phyloP scores from a whole-genome alignment of 2,888 invertebrate genomes.

The Toxonevra muliebris region DNA sequence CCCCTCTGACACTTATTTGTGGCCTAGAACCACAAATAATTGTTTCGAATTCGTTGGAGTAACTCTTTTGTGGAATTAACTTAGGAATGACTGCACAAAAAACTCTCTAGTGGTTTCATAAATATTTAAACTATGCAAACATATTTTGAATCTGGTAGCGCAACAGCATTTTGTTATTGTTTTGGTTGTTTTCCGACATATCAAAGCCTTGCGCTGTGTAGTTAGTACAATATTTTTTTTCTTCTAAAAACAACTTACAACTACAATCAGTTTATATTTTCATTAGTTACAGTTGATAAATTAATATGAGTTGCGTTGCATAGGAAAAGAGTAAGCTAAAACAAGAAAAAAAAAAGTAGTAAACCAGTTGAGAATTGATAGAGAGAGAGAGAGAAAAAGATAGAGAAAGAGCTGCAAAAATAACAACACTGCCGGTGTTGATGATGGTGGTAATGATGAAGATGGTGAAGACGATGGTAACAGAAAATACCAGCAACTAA shows the following conservation, averaged over 20 bases:
- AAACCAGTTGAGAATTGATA: constrained; percentile 43
- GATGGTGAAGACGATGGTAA: neutral
- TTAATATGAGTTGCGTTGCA: constrained; percentile 28
- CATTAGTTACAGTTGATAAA: constrained; percentile 50
- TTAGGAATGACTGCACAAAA: too few relatives aligned
- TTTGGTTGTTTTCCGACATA: constrained; percentile 27
- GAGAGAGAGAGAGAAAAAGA: constrained; percentile 19
- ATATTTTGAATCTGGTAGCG: constrained; percentile 28
- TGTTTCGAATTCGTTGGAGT: too few relatives aligned
- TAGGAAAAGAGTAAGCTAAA: neutral
- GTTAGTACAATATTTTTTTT: constrained; percentile 12
- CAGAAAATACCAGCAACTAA: too few relatives aligned
- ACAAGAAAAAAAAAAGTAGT: constrained; percentile 29
- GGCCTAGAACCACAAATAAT: too few relatives aligned
- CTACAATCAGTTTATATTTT: constrained; percentile 55
- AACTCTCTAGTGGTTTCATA: too few relatives aligned
- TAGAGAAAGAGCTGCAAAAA: neutral
- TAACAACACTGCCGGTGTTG: neutral
- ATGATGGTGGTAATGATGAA: constrained; percentile 22
- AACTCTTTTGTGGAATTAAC: too few relatives aligned
- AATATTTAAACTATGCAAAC: neutral
- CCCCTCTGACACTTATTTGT: too few relatives aligned
- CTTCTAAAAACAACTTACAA: constrained; percentile 48
- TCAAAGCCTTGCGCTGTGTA: too few relatives aligned
- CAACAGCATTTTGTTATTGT: constrained; percentile 15